phyloP scores from a whole-genome alignment of 2,888 invertebrate genomes.

The Scaptomyza flava region DNA sequence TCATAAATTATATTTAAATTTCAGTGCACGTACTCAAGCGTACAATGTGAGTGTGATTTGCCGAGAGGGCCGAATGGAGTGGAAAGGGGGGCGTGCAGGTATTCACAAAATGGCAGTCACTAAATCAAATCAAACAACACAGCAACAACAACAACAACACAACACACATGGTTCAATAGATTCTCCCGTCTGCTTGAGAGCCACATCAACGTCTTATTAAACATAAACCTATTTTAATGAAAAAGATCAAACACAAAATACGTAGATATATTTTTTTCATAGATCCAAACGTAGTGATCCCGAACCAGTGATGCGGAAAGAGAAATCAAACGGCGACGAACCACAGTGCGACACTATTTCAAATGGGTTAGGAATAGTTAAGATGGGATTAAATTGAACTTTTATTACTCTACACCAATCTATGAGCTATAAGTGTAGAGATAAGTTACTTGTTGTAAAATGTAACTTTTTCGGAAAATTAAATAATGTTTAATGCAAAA shows the following conservation, averaged over 20 bases:
- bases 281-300: slow-evolving; percentile 28
- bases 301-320: slow-evolving; percentile 53
- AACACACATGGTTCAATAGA: slow-evolving; percentile 49
- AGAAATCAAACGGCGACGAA: slow-evolving; percentile 52
- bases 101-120: slow-evolving; percentile 74
- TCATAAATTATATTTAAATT: slow-evolving; percentile 78
- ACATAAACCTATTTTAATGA: slow-evolving; percentile 71
- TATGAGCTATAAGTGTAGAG: too few species aligned
- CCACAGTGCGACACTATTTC: slow-evolving; percentile 42
- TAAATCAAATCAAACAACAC: slow-evolving; percentile 60
- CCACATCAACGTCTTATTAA: slow-evolving; percentile 67
- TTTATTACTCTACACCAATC: slow-evolving; percentile 10
- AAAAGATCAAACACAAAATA: slow-evolving; percentile 57
- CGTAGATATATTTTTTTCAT: slow-evolving; percentile 36
- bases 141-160: slow-evolving; percentile 16
- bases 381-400: not conserved
- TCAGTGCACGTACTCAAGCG: slow-evolving; percentile 72
- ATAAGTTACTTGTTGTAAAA: too few species aligned
- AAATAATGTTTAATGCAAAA: too few species aligned
- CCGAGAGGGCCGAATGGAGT: not conserved
- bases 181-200: slow-evolving; percentile 24
- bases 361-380: slow-evolving; percentile 33
- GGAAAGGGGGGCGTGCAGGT: slow-evolving; percentile 18
- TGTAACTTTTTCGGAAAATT: too few species aligned
- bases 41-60: slow-evolving; percentile 52